Conservation (phyloP, 2,888 invertebrate species). For the Heliconius aoede region DNA sequence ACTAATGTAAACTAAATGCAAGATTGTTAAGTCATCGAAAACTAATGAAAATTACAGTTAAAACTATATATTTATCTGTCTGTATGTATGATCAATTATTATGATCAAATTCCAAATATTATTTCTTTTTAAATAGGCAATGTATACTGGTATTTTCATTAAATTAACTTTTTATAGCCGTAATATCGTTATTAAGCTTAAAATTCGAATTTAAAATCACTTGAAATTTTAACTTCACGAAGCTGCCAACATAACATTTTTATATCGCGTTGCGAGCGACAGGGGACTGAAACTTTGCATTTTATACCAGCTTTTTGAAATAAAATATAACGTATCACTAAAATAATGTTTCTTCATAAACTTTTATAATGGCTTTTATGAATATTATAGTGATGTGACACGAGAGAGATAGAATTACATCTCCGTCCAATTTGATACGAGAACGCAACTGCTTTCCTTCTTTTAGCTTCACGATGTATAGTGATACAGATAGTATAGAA, state of each 20-base stretch:
- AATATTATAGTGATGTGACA: neutral
- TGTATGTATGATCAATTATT: neutral
- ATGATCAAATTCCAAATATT: neutral
- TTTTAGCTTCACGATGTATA: neutral
- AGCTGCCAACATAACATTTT: conserved; percentile 14
- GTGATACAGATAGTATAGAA: fast-evolving
- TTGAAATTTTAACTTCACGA: neutral
- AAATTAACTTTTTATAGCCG: conserved; percentile 21
- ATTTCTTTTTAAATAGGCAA: neutral
- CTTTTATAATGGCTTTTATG: neutral
- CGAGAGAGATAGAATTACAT: no score
- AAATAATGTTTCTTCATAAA: conserved; percentile 16
- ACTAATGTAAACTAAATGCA: no score
- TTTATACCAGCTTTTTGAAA: conserved; percentile 24
- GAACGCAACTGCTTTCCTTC: neutral
- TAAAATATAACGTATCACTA: conserved; percentile 12
- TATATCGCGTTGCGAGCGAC: conserved; percentile 19
- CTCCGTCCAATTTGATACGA: no score
- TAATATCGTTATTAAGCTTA: neutral
- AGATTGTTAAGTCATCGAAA: no score
- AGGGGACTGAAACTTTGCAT: conserved; percentile 22
- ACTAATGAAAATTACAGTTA: neutral
- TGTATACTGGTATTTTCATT: neutral
- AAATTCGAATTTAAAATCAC: conserved; percentile 6
- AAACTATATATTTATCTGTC: neutral